phyloP scores from a whole-genome alignment of 1,140 invertebrate species.

The Reticulitermes speratus region DNA sequence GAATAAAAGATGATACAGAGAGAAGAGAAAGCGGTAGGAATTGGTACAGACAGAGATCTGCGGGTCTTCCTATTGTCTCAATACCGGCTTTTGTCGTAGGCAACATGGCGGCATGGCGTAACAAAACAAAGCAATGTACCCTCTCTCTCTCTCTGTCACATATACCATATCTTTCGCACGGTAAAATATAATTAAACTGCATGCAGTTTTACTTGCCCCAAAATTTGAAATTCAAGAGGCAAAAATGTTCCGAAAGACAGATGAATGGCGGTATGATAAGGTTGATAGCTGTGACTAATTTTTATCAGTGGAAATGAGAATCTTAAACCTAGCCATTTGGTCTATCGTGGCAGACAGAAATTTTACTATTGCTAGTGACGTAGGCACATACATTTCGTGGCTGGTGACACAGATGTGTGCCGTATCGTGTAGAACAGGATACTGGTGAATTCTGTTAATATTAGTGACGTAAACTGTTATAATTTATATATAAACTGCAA shows the following conservation, averaged over 20 bases:
- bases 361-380: too few relatives aligned
- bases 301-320: not conserved
- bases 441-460: too few relatives aligned
- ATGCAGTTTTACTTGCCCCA: not conserved
- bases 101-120: conserved; percentile 12
- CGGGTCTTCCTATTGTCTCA: conserved; percentile 17
- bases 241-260: not conserved
- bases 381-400: too few relatives aligned
- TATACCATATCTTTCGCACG: not conserved
- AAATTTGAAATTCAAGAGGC: not conserved
- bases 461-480: too few relatives aligned
- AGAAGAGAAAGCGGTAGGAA: not conserved
- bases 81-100: not conserved
- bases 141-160: not conserved
- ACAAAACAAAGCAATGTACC: not conserved
- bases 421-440: too few relatives aligned
- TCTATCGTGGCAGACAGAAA: too few relatives aligned
- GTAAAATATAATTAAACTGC: not conserved
- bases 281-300: not conserved
- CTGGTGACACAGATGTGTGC: too few relatives aligned
- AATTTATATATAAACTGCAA: too few relatives aligned
- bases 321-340: too few relatives aligned
- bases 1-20: not conserved
- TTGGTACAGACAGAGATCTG: conserved; percentile 3
- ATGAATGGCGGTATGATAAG: not conserved